Evolutionary conservation across 2,888 invertebrate species (phyloP).

Genomic region (Auanema freiburgensis): DNA sequence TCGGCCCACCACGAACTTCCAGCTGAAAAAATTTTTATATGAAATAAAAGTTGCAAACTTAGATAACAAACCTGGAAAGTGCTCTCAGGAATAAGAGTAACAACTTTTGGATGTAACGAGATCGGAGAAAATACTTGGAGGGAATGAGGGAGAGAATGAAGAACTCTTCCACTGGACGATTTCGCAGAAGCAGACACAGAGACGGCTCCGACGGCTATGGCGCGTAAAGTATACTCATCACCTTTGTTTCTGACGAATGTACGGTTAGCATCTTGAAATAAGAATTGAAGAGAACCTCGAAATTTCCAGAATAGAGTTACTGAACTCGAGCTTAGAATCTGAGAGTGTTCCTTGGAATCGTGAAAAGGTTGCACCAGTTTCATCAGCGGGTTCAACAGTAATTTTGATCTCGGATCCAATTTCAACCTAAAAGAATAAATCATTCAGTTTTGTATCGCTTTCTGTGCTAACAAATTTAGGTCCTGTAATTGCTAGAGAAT

Average conservation of each 20-base stretch:
- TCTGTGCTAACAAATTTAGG: slow-evolving; percentile 44
- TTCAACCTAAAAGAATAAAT: slow-evolving; percentile 37
- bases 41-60: background rate
- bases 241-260: slow-evolving; percentile 22
- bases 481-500: slow-evolving; percentile 41
- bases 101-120: slow-evolving; percentile 40
- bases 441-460: too few species aligned
- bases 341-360: slow-evolving; percentile 27
- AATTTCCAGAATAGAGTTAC: slow-evolving; percentile 10
- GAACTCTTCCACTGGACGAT: slow-evolving; percentile 27
- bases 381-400: slow-evolving; percentile 45
- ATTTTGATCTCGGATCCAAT: slow-evolving; percentile 35
- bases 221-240: slow-evolving; percentile 31
- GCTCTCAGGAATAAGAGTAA: slow-evolving; percentile 52
- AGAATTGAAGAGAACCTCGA: slow-evolving; percentile 7
- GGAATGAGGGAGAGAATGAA: slow-evolving; percentile 31
- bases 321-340: slow-evolving; percentile 17
- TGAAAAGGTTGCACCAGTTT: slow-evolving; percentile 41
- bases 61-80: slow-evolving; percentile 39
- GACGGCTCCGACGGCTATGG: slow-evolving; percentile 30
- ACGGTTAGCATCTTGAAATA: background rate
- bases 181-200: slow-evolving; percentile 39
- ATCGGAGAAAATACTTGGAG: slow-evolving; percentile 53
- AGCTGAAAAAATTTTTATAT: slow-evolving; percentile 26
- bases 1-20: slow-evolving; percentile 54